Evolutionary conservation across 64 coral and sea anemone species (phyloP), one percentile per base, ranked within the genome.

Genomic region (Porites lutea): DNA sequence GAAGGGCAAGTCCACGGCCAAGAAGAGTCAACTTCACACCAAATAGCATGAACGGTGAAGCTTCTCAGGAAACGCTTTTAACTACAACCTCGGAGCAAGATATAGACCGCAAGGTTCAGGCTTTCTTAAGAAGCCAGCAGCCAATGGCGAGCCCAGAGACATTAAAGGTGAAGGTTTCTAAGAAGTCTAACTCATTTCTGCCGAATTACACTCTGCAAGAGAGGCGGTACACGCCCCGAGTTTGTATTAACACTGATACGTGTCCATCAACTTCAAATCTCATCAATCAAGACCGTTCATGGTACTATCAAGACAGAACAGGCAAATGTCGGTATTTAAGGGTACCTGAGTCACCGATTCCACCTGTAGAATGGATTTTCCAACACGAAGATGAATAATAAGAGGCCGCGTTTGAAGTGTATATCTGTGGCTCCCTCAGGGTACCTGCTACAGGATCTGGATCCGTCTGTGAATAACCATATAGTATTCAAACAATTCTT

Each of bases 271-370:
- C 71, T 59, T 18, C 82, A 21, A 74, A 65, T 21, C 61, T 67
- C 4, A 52, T 94, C 5, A 82, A 82, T 84, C 86, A 65, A 44
- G 92, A 94, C 11, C 79, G 92, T 52, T 89, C 88, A 16, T 94
- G 92, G 92, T 94, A 94, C 74, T 94, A 89, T 77, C 92, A 94
- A 47, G 87, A 94, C 47, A 72, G 74, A 52, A 83, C 48, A 62
- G 87, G 92, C 48, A 94, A 94, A 47, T 94, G 92, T 82, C 86
- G 92, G 9, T 94, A 94, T 52, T 70, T 94, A 3, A 82, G 92
- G 48, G 87, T 94, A 8, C 92, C 92, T 13, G 92, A 94, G 22
- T 81, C 87, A 48, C 92, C 92, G 6, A 59, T 65, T 2, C 87
- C 92, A 8, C 92, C 92, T 3, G 18, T 94, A 14, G 92, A 94